These are phyloP conservation scores for Chrysomela aeneicollis DNA, from an alignment of 2,888 invertebrate genomes.

Conservation along the genomic window DNA sequence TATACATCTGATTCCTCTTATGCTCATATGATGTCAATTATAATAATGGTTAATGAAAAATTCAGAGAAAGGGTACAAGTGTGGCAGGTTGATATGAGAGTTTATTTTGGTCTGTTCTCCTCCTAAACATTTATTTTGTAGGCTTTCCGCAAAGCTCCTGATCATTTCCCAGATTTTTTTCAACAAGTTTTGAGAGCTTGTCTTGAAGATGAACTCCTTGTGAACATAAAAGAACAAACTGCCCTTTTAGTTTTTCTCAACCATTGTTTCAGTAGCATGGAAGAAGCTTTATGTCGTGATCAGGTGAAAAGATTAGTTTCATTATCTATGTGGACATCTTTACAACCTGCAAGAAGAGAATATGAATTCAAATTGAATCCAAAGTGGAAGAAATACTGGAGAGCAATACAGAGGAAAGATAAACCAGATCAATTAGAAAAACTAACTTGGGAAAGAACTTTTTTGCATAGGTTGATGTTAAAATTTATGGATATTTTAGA, in stretches of 20 bases:
- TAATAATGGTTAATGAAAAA: constrained; percentile 99
- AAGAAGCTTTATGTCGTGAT: constrained; percentile 90
- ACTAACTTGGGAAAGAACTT: constrained; percentile 85
- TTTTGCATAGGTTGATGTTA: constrained; percentile 84
- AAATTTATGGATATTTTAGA: constrained; percentile 87
- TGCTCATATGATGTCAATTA: constrained; percentile 95
- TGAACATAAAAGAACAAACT: constrained; percentile 79
- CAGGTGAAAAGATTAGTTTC: constrained; percentile 90
- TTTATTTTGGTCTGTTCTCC: background rate
- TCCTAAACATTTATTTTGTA: constrained; percentile 54
- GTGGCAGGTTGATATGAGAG: constrained; percentile 76
- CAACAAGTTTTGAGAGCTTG: constrained; percentile 81
- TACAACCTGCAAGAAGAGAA: constrained; percentile 84
- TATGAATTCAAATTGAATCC: constrained; percentile 86
- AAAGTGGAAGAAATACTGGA: constrained; percentile 93
- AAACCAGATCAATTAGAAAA: constrained; percentile 74
- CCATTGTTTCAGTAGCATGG: constrained; percentile 98
- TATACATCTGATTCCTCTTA: constrained; percentile 81
- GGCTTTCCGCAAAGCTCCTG: constrained; percentile 80
- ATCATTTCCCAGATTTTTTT: constrained; percentile 83
- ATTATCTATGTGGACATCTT: constrained; percentile 90
- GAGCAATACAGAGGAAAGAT: constrained; percentile 86
- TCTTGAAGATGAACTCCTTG: constrained; percentile 67
- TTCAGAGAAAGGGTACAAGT: constrained; percentile 95
- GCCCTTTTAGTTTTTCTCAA: constrained; percentile 90